Base-by-base conservation (phyloP, 1,140 invertebrate genomes). In the Macrobrachium nipponense region DNA sequence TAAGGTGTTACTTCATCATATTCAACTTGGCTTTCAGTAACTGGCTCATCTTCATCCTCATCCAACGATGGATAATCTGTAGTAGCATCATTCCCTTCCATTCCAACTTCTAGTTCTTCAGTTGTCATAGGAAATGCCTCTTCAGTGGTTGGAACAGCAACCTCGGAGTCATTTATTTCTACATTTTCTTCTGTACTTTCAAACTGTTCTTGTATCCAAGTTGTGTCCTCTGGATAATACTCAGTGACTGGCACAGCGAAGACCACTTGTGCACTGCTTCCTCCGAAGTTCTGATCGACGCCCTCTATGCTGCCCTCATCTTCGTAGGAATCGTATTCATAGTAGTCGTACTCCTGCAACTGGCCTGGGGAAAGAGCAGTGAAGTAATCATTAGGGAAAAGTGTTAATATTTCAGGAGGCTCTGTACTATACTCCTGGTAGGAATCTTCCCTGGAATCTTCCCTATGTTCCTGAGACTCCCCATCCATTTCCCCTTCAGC, bases 291-390 rank as follows among this genome's bases (percentile, higher is more conserved):
- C 51, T 86, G 83, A 51, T 84, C 72, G 23, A 61, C 77, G 12
- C n/a, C 70, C 36, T 60, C 77, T 20, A 10, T 62, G 58, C 59
- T 36, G 61, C n/a, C 27, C 59, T 61, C 62, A 76, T 86, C 83
- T n/a, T 79, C 64, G 15, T 73, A 72, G 83, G 70, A 43, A 60
- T 86, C 76, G 44, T 86, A 79, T 51, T 86, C 76, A 79, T 86
- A 86, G 82, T 43, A 11, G 83, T 86, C 77, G 83, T 75, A 86
- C 58, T 75, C 62, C 62, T 86, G 66, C 73, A 70, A 80, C 78
- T 80, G 64, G 77, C 83, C 83, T 86, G 83, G 75, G 83, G 83
- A 86, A 51, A 86, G 68, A 86, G 83, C 60, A 86, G 83, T 80
- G 83, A 86, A 86, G 61, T 72, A 62, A 15, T 80, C 77, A 60